Conservation (phyloP, 2,797 vertebrate species). For the Scarus forsteni region DNA sequence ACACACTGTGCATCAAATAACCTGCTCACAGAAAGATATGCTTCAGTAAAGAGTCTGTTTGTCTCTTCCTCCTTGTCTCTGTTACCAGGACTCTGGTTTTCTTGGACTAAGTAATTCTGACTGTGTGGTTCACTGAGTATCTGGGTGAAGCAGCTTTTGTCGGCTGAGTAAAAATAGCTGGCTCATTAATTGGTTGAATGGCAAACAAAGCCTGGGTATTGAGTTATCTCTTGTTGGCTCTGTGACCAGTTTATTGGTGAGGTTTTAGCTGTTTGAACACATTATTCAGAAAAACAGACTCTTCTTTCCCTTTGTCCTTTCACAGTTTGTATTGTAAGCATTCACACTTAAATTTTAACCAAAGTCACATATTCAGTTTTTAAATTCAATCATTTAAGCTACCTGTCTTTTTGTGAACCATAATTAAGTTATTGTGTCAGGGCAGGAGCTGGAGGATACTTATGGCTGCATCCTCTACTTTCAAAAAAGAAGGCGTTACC, state of each 20-base stretch:
- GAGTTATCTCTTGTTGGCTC: conserved; percentile 2
- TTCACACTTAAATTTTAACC: too few species aligned
- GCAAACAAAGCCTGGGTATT: background rate
- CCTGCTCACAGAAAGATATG: conserved; percentile 3
- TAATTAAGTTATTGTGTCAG: too few species aligned
- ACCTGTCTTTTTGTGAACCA: too few species aligned
- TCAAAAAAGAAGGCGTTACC: too few species aligned
- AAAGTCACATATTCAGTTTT: too few species aligned
- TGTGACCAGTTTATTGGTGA: background rate
- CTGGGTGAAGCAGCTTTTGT: conserved; percentile 6
- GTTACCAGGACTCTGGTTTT: background rate
- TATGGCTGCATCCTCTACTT: too few species aligned
- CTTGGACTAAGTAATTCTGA: background rate
- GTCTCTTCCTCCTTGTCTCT: background rate
- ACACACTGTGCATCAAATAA: background rate
- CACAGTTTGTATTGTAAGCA: background rate
- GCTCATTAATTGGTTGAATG: conserved; percentile 20
- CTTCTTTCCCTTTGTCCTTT: background rate
- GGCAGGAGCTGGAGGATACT: too few species aligned
- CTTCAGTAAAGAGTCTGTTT: conserved; percentile 7
- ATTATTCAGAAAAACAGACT: background rate
- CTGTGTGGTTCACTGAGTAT: conserved; percentile 13
- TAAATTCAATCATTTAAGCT: too few species aligned
- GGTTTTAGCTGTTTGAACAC: background rate
- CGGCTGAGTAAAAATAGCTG: background rate